Conservation (phyloP, 1,140 invertebrate species). For the Dendroctonus valens region DNA sequence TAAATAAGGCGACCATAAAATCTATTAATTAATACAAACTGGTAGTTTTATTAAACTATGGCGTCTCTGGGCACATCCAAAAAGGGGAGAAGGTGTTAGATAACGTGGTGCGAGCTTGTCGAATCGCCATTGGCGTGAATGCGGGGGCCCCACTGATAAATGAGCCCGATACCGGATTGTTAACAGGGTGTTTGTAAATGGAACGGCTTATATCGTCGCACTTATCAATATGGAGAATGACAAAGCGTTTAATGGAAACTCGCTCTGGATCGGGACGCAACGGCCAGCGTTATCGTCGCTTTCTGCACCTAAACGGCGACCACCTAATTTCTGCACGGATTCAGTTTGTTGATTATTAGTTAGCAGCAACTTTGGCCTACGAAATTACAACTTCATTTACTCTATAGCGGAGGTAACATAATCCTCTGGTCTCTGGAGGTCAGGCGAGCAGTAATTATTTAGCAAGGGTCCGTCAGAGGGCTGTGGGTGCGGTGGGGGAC, state of each 20-base stretch:
- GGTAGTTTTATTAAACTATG: constrained; percentile 23
- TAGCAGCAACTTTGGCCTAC: no score
- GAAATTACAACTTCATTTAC: no score
- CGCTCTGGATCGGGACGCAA: constrained; percentile 10
- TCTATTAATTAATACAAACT: constrained; percentile 26
- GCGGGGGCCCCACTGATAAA: constrained; percentile 32
- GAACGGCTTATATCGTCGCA: constrained; percentile 29
- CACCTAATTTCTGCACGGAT: no score
- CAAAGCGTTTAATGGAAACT: constrained; percentile 33
- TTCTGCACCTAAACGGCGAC: no score
- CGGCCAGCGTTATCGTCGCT: background rate
- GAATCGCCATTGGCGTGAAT: constrained; percentile 36
- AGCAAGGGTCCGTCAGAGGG: no score
- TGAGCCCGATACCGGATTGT: constrained; percentile 34
- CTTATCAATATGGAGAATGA: constrained; percentile 38
- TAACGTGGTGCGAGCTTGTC: constrained; percentile 32
- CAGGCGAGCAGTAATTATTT: no score
- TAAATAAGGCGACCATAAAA: constrained; percentile 20
- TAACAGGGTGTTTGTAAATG: constrained; percentile 35
- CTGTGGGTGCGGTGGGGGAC: no score
- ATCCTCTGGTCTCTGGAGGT: no score
- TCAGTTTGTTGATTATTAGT: no score
- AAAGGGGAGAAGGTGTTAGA: constrained; percentile 28
- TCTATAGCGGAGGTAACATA: no score
- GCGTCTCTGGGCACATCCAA: constrained; percentile 7